Base-by-base conservation (phyloP, 1,140 invertebrate species). In the Megathymus violae region DNA sequence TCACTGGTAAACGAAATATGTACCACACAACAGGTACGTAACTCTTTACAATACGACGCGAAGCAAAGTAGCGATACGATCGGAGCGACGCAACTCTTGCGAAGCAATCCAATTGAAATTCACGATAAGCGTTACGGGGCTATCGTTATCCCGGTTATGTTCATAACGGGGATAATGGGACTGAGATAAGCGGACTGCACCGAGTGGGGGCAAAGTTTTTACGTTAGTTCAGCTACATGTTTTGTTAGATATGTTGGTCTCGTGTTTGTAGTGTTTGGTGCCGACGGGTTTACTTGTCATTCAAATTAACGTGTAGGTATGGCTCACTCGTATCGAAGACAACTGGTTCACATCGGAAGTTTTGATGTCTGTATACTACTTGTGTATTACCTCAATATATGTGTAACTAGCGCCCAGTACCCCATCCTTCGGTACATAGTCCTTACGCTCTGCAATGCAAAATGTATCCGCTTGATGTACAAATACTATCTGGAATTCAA, bases 101-200 rank as follows among this genome's bases (percentile, higher is more conserved):
- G 34, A 51, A 51, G 48, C 48, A 38, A 51, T 43, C 51, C 51
- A 54, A 43, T 54, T 54, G 51, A 54, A 54, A 54, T 38, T 54
- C 51, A 5, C 50, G 50, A 54, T 41, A 54, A 54, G 36, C 38
- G 38, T 54, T 54, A 41, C 41, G 51, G 51, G 16, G 17, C 50
- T 54, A 54, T 54, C 51, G 38, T 54, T 54, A 54, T 54, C 17
- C 27, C 34, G 34, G 50, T 41, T 52, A 54, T 27, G 38, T 17
- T 13, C 51, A 40, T 54, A 54, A 54, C 36, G 51, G 36, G 40
- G 22, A n/a, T n/a, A 52, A 52, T 22, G 50, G 22, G 13, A 22
- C 40, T n/a, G 17, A 56, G 52, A 56, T 56, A 56, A 56, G n/a
- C n/a, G 51, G 36, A 16, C 52, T 56, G 52, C 40, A 44, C 10